Base-by-base conservation (phyloP, 2,797 vertebrate genomes). In the Aulostomus chinensis region DNA sequence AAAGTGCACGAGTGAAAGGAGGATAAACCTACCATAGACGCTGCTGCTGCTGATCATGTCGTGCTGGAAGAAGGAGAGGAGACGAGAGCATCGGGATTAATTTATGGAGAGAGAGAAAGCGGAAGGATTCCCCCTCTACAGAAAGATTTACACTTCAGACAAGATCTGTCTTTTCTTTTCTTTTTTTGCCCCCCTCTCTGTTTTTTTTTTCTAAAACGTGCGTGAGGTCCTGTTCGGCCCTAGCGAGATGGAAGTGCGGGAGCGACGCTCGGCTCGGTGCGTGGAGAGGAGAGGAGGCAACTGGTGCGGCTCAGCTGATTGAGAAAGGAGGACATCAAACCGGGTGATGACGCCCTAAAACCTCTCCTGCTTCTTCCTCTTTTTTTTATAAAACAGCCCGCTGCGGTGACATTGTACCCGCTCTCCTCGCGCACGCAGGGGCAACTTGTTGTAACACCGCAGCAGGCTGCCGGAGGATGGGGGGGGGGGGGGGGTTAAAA, bases 21-120 rank as follows among this genome's bases (percentile, higher is more conserved):
- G 90, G 85, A 86, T 80, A 85, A 79, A 93, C 93, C 86, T 94
- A 98, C 96, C 96, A 96, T 97, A 98, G 90, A 97, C 94, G 93
- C 94, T 95, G 94, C 93, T 94, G 94, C 94, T 96, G 93, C 94
- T 98, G 94, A 98, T 97, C 95, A 97, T 98, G 92, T 94, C 95
- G 94, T 92, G 93, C 93, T 93, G 94, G 49, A 70, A 50, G 38
- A 88, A 46, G 50, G 87, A 92, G 89, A 89, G 88, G 81, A 92
- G 91, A 90, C 88, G 88, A 74, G 31, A 80, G 88, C 89, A 91
- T 88, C 89, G 88, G 89, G 88, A 91, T 93, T 91, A 94, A 92
- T 92, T 89, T 89, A 87, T 49, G 47, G 24, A 21, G 24, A 29
- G n/a, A 25, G 16, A 35, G 7, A 29, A 91, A 86, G 80, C 83